Conservation (phyloP, 2,113 vertebrate species). For the Phaetusa simplex region DNA sequence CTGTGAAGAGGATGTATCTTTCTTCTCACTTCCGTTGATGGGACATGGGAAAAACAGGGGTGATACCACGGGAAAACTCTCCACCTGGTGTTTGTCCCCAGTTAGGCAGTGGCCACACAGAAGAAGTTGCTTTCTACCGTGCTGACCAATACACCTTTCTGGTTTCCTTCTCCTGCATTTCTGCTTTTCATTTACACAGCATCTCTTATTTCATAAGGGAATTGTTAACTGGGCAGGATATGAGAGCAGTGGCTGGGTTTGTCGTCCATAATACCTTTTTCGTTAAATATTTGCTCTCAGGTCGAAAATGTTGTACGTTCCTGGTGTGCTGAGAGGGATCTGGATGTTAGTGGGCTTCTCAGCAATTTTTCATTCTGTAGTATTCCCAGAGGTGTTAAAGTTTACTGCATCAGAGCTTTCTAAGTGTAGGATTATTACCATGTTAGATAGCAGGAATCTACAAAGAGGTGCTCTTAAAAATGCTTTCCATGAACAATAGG, state of each 20-base stretch:
- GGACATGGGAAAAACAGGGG: neutral
- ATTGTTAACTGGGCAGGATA: neutral
- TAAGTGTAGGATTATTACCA: neutral
- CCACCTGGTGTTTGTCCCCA: neutral
- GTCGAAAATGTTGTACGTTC: neutral
- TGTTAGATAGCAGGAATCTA: neutral
- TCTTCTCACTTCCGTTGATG: neutral
- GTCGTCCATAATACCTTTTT: neutral
- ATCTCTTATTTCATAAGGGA: neutral
- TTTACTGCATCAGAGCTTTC: neutral
- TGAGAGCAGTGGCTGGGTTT: neutral
- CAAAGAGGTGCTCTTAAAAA: neutral
- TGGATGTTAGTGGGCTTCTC: neutral
- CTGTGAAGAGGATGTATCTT: neutral
- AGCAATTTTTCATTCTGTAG: neutral
- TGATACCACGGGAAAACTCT: neutral
- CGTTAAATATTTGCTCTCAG: neutral
- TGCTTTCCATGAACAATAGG: neutral
- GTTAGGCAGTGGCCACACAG: fast-evolving
- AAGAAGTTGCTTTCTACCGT: neutral
- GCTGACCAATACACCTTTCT: neutral
- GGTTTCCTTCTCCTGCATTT: neutral
- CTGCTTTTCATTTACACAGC: neutral
- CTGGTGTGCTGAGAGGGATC: neutral
- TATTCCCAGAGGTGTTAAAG: neutral